These are phyloP conservation scores for Tokudaia tokunoshimensis DNA, from an alignment of 2,797 vertebrate species.

Conservation along the genomic window DNA sequence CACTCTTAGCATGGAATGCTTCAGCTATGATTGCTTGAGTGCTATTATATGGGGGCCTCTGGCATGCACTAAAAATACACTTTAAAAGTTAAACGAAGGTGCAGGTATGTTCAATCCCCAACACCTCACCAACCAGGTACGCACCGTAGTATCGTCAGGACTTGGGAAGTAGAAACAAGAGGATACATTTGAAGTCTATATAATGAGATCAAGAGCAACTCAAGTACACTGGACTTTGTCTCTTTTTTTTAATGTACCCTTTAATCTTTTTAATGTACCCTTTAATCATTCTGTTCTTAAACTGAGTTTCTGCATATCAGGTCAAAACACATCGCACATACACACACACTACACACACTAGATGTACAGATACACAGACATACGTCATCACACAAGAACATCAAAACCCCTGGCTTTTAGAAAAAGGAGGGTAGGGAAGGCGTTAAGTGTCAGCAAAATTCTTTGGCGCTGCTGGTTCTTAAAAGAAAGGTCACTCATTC, in stretches of 20 bases:
- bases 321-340: background rate
- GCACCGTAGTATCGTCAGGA: background rate
- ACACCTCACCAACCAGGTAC: background rate
- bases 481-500: background rate
- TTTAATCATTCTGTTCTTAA: constrained; percentile 55
- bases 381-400: background rate
- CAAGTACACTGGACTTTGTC: background rate
- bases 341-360: too few species aligned
- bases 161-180: background rate
- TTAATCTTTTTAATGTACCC: background rate
- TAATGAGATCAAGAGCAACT: background rate
- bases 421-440: background rate
- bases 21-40: background rate
- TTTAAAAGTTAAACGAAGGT: constrained; percentile 44
- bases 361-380: too few species aligned
- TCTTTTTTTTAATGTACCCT: background rate
- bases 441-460: background rate
- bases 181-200: background rate
- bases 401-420: background rate
- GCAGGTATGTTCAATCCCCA: fast-evolving
- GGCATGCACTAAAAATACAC: background rate
- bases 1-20: background rate
- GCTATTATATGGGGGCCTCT: background rate
- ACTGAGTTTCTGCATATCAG: background rate
- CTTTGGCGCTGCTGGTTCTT: background rate